phyloP scores from a whole-genome alignment of 2,113 vertebrate species.

The Ptilonorhynchus violaceus region DNA sequence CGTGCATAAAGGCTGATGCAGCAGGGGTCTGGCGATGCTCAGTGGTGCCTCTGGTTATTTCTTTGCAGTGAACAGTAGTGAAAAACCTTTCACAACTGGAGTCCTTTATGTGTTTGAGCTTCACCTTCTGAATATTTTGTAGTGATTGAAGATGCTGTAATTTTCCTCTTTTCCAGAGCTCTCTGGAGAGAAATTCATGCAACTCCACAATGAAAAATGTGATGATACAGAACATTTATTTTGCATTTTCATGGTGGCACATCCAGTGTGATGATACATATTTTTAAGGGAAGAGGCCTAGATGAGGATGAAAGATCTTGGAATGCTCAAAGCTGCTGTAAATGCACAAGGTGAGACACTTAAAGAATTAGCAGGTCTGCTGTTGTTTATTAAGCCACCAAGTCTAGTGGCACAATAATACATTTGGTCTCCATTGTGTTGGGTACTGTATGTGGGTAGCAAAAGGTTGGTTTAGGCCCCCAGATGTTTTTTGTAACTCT shows the following conservation, averaged over 20 bases:
- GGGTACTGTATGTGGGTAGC: not conserved
- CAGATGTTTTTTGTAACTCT: not conserved
- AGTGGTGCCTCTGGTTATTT: not conserved
- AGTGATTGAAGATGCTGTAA: not conserved
- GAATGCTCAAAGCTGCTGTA: not conserved
- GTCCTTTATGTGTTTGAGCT: not conserved
- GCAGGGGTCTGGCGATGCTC: not conserved
- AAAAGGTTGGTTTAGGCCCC: not conserved
- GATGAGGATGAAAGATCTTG: not conserved
- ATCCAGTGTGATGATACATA: not conserved
- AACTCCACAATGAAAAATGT: accelerated
- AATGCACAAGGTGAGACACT: not conserved
- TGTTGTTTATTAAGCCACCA: not conserved
- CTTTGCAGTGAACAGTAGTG: not conserved
- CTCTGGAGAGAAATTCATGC: not conserved
- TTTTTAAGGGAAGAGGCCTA: not conserved
- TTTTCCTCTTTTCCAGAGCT: not conserved
- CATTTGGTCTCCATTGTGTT: not conserved
- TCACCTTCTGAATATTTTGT: not conserved
- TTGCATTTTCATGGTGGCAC: not conserved
- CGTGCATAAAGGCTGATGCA: not conserved
- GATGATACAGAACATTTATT: not conserved
- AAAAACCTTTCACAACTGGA: not conserved
- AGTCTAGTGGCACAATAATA: not conserved
- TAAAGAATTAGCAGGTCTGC: not conserved